A percentile compares a stretch with the other conserved stretches of the same genome.
These are phyloP conservation scores for Dendrolimus kikuchii DNA, from an alignment of 1,140 invertebrate genomes.

Conservation along the genomic window DNA sequence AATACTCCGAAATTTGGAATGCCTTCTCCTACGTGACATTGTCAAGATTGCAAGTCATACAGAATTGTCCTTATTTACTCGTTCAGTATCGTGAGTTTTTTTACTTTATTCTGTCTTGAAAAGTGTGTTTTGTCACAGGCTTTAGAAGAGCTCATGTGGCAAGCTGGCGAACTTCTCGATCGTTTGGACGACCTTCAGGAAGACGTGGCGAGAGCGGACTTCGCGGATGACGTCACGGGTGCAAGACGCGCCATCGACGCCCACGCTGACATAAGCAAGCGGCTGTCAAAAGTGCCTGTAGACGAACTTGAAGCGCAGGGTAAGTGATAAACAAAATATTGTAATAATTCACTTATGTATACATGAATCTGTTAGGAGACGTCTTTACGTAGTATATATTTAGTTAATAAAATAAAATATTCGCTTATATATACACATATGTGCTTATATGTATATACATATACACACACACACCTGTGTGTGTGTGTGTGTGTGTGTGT, in stretches of 20 bases:
- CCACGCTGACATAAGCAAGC: conserved; percentile 95
- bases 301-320: conserved; percentile 89
- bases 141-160: conserved; percentile 96
- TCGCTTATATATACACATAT: too few relatives aligned
- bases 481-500: too few relatives aligned
- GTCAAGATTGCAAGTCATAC: too few relatives aligned
- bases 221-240: conserved; percentile 92
- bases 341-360: background rate
- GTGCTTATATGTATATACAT: too few relatives aligned
- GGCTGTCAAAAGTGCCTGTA: conserved; percentile 93
- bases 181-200: conserved; percentile 93
- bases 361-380: too few relatives aligned
- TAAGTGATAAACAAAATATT: conserved; percentile 18
- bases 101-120: background rate
- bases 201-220: conserved; percentile 91
- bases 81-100: background rate
- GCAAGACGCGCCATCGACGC: conserved; percentile 93
- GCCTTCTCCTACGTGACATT: too few relatives aligned
- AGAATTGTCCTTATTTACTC: too few relatives aligned
- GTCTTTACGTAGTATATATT: too few relatives aligned
- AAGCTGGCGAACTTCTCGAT: conserved; percentile 92
- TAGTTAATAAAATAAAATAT: too few relatives aligned
- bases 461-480: too few relatives aligned
- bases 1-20: too few relatives aligned
- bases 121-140: conserved; percentile 72